Conservation (phyloP, 2,888 invertebrate genomes). For the Xylocampa areola region DNA sequence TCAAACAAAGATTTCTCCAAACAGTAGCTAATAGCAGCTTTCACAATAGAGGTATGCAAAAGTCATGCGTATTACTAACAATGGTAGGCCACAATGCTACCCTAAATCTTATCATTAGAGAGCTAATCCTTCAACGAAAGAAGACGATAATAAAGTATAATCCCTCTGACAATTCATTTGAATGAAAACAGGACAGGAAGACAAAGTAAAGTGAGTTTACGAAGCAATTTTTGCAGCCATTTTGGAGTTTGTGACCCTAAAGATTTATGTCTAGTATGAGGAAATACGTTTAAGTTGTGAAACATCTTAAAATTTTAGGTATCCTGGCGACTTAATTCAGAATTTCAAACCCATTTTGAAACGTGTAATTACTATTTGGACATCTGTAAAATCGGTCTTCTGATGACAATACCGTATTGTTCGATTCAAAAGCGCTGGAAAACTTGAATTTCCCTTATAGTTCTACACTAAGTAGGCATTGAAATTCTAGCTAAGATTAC, state of each 20-base stretch:
- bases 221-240: not conserved
- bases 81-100: conserved; percentile 52
- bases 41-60: conserved; percentile 63
- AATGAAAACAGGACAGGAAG: conserved; percentile 68
- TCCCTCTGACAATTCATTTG: conserved; percentile 73
- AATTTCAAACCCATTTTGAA: conserved; percentile 6
- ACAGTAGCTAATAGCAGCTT: conserved; percentile 48
- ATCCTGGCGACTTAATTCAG: conserved; percentile 1
- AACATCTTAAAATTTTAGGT: not conserved
- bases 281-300: not conserved
- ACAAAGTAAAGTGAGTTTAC: conserved; percentile 34
- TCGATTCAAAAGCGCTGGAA: conserved; percentile 9
- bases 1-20: conserved; percentile 36
- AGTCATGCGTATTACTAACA: conserved; percentile 63
- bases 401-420: conserved; percentile 30
- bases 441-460: conserved; percentile 22
- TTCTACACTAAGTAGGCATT: conserved; percentile 15
- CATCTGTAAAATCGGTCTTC: not conserved
- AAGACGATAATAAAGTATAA: conserved; percentile 73
- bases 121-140: conserved; percentile 75
- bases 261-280: not conserved
- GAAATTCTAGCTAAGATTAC: conserved; percentile 8
- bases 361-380: conserved; percentile 2
- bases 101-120: conserved; percentile 81
- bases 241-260: not conserved